Conservation (phyloP, 1,140 invertebrate genomes). For the Acromyrmex heyeri region DNA sequence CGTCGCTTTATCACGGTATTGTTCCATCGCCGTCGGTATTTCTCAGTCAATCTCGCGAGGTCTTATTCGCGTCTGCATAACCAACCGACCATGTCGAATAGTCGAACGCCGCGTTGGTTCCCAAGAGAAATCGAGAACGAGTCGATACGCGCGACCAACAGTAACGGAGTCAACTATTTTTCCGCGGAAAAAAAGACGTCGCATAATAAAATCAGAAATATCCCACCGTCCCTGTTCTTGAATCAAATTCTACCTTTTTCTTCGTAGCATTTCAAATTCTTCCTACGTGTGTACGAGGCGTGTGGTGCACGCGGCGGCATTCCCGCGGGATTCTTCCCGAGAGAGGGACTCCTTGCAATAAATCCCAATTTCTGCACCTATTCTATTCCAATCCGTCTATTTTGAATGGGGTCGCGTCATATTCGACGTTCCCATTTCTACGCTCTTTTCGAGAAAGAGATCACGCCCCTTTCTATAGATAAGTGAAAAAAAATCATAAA, state of each 20-base stretch:
- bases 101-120: conserved; percentile 7
- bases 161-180: not conserved
- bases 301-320: not conserved
- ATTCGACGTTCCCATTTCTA: not conserved
- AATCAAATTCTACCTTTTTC: not conserved
- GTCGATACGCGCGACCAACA: not conserved
- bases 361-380: conserved; percentile 65
- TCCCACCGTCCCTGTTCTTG: conserved; percentile 10
- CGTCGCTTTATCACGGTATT: conserved; percentile 36
- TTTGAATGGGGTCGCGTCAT: conserved; percentile 31
- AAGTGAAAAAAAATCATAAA: not conserved
- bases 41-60: conserved; percentile 26
- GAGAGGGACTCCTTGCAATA: conserved; percentile 44
- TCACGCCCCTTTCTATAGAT: not conserved
- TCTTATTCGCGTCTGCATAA: conserved; percentile 54
- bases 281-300: not conserved
- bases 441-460: not conserved
- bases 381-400: conserved; percentile 52
- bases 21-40: conserved; percentile 36
- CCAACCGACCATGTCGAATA: conserved; percentile 30
- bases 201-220: conserved; percentile 54
- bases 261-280: conserved; percentile 11
- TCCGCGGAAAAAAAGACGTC: conserved; percentile 24
- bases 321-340: conserved; percentile 23
- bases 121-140: conserved; percentile 56